Conservation (phyloP, 2,113 vertebrate genomes). For the Desmodus rotundus region DNA sequence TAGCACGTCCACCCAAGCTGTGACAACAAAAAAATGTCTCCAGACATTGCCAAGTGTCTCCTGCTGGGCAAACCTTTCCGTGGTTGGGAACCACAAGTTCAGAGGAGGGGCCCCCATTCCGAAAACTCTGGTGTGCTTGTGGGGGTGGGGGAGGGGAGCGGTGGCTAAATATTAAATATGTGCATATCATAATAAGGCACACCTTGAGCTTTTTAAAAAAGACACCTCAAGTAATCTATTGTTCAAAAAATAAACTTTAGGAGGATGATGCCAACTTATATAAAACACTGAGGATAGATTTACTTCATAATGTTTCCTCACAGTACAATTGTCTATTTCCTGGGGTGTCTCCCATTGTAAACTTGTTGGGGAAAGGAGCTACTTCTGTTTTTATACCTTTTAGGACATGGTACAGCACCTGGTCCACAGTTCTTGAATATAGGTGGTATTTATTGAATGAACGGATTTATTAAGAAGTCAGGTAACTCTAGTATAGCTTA, state of each 20-base stretch:
- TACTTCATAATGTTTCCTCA: background rate
- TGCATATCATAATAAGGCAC: background rate
- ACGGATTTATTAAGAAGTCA: background rate
- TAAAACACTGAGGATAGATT: background rate
- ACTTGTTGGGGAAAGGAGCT: background rate
- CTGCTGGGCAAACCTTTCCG: background rate
- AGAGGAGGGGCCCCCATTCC: background rate
- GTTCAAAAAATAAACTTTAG: background rate
- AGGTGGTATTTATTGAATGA: background rate
- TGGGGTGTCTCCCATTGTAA: background rate
- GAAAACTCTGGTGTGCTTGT: background rate
- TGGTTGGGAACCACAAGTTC: background rate
- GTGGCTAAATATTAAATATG: background rate
- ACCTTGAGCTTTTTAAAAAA: background rate
- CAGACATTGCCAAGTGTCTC: background rate
- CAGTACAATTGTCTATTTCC: background rate
- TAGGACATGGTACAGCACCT: background rate
- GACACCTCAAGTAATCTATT: background rate
- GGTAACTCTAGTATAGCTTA: background rate
- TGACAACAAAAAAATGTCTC: background rate
- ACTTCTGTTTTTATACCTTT: background rate
- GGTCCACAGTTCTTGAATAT: background rate
- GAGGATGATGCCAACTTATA: background rate
- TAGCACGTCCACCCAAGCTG: background rate
- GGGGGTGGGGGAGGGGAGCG: fast-evolving